Evolutionary conservation across 2,113 vertebrate genomes (phyloP).

Genomic region (Talpa occidentalis): DNA sequence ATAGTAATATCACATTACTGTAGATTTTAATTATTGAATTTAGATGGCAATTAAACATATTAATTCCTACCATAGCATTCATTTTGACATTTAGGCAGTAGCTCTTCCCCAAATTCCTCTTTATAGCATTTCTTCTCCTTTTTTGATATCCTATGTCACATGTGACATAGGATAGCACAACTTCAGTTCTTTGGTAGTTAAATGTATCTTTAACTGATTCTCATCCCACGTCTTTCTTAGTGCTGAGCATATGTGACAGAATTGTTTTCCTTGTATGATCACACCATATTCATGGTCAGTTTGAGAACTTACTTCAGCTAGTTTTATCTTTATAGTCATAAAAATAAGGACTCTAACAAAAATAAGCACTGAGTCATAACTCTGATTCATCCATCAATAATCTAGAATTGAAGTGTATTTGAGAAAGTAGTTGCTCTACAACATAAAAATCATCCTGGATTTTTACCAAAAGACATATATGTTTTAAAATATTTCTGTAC

Average conservation of each 20-base stretch:
- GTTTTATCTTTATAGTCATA: not conserved
- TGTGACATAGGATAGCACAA: not conserved
- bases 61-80: not conserved
- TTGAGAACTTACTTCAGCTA: not conserved
- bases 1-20: not conserved
- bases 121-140: not conserved
- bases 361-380: not conserved
- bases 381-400: not conserved
- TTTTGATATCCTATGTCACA: not conserved
- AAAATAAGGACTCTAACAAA: not conserved
- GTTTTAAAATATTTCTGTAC: not conserved
- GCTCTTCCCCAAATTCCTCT: not conserved
- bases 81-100: not conserved
- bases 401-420: not conserved
- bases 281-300: not conserved
- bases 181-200: not conserved
- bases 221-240: not conserved
- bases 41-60: not conserved
- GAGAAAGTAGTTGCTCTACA: not conserved
- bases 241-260: not conserved
- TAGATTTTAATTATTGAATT: conserved; percentile 14
- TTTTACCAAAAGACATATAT: not conserved
- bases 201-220: not conserved
- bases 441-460: not conserved
- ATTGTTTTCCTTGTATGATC: not conserved